Base-by-base conservation (phyloP, 2,888 invertebrate species). In the Lordiphosa fenestrarum region DNA sequence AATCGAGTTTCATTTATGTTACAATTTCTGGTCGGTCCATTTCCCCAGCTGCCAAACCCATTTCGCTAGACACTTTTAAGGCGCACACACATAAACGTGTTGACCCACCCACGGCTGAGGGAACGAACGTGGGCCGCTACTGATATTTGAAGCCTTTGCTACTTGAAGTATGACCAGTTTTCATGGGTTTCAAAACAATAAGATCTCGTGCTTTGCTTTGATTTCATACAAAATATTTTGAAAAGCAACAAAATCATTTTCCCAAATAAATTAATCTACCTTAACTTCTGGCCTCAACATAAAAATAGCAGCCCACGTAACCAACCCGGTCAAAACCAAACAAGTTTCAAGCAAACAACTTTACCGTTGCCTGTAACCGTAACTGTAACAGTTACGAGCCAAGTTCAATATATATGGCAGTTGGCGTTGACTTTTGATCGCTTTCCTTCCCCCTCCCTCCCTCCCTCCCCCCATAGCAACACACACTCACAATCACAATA, bases 401-500 rank as follows among this genome's bases (percentile, higher is more conserved):
- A 69, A 72, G 69, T 65, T 69, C 66, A 69, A 69, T 69, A 58
- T 74, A 64, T 74, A 71, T 64, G 74, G 69, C 80, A 73, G 58
- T 80, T 75, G 75, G 57, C 69, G 69, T 82, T 80, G 76, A 82
- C 83, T 83, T 78, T 83, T 83, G 80, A 76, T 76, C 73, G 80
- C 58, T 60, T 71, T 71, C 57, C 52, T 37, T 50, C 53, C 38
- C 53, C 55, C 42, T 46, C 19, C 56, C 49, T 44, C 33, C 30
- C n/a, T n/a, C 10, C 33, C 39, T 19, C 19, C 10, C 30, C 15
- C 13, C 15, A 15, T 15, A 15, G 15, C 15, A 15, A 15, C 15
- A 15, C 15, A n/a, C 15, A 35, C 4, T 41, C 23, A 21, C 15
- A 46, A 4, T 39, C 48, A 53, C 37, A 37, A 9, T 39, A 30